phyloP scores from a whole-genome alignment of 2,888 invertebrate genomes.

The Heliconius ethilla region DNA sequence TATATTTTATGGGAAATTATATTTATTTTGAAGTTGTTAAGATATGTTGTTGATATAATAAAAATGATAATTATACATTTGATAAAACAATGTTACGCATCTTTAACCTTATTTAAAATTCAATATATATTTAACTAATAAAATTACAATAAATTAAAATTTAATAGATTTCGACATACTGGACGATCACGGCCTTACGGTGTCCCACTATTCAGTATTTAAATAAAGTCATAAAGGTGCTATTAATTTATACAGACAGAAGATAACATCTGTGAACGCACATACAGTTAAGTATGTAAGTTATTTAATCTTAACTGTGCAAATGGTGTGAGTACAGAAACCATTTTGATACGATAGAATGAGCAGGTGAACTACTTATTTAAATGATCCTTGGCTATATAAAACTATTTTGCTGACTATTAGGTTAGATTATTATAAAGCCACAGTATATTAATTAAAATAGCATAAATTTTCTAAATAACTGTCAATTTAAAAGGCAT shows the following conservation, averaged over 20 bases:
- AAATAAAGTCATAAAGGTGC: conserved; percentile 34
- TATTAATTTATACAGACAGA: conserved; percentile 33
- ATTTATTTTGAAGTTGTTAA: neutral
- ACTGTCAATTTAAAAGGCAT: neutral
- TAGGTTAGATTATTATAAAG: no score
- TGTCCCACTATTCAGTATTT: conserved; percentile 30
- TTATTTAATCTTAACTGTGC: conserved; percentile 15
- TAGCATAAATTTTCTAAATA: neutral
- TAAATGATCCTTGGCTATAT: conserved; percentile 9
- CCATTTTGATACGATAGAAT: conserved; percentile 13
- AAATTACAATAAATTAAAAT: conserved; percentile 17
- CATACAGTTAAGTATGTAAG: conserved; percentile 22
- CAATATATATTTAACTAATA: conserved; percentile 10
- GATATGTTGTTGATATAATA: neutral
- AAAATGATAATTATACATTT: neutral
- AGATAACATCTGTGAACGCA: conserved; percentile 32
- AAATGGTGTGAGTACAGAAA: conserved; percentile 2
- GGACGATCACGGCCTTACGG: conserved; percentile 18
- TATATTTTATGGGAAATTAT: neutral
- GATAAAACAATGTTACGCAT: neutral
- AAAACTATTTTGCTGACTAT: neutral
- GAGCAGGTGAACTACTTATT: conserved; percentile 8
- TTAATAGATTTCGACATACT: conserved; percentile 8
- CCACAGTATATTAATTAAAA: neutral
- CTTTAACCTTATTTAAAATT: conserved; percentile 1